phyloP scores from a whole-genome alignment of 2,888 invertebrate genomes.

The Hyles lineata region DNA sequence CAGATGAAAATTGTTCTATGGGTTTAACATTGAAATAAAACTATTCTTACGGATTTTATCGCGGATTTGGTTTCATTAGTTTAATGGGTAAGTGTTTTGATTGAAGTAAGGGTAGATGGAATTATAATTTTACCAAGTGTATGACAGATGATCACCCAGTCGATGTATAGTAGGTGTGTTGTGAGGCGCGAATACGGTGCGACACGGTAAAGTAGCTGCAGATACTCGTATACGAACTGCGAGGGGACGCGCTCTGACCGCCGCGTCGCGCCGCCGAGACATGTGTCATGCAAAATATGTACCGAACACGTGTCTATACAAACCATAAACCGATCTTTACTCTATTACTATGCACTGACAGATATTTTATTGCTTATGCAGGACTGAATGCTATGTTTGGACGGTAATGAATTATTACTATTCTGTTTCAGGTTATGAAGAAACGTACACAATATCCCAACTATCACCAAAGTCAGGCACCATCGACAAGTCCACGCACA shows the following conservation, averaged over 20 bases:
- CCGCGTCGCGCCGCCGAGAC: neutral
- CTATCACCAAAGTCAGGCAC: constrained; percentile 87
- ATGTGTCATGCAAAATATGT: neutral
- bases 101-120: no score
- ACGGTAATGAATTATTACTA: no score
- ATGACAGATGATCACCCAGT: neutral
- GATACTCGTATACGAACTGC: neutral
- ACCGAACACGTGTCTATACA: neutral
- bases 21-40: no score
- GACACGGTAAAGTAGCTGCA: neutral
- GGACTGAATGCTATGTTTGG: no score
- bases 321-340: neutral
- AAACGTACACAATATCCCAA: constrained; percentile 86
- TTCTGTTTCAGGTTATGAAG: constrained; percentile 80
- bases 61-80: no score
- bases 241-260: neutral
- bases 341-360: neutral
- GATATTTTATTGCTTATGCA: no score
- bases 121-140: no score
- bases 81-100: no score
- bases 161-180: no score
- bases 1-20: no score
- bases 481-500: constrained; percentile 51
- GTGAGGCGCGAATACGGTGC: neutral
- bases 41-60: no score